Conservation (phyloP, 2,797 vertebrate species). For the Sebastes itinus region DNA sequence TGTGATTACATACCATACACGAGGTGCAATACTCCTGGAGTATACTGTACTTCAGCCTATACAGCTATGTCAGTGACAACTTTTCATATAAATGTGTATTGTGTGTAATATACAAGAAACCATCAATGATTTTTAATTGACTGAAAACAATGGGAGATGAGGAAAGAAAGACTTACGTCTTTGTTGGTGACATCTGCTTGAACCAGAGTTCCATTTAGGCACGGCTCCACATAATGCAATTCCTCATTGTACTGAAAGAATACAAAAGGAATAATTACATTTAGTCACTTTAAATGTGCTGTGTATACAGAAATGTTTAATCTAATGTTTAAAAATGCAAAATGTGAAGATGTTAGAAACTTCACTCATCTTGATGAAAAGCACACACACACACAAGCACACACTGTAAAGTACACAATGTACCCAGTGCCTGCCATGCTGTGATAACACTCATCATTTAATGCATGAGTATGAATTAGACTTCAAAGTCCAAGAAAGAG, state of each 20-base stretch:
- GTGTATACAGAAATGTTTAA: not conserved
- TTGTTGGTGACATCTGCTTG: conserved; percentile 98
- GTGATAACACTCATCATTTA: conserved; percentile 85
- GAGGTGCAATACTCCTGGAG: not conserved
- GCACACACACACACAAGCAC: not conserved
- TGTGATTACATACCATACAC: not conserved
- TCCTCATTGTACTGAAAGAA: conserved; percentile 93
- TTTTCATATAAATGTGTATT: not conserved
- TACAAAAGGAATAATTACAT: conserved; percentile 19
- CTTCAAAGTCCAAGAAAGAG: conserved; percentile 82
- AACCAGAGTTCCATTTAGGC: conserved; percentile 94
- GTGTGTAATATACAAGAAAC: not conserved
- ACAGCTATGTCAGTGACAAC: not conserved
- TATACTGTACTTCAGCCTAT: not conserved
- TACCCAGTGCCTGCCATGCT: conserved; percentile 67
- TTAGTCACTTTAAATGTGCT: not conserved
- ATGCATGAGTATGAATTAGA: conserved; percentile 84
- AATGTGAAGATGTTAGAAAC: conserved; percentile 15
- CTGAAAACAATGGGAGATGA: not conserved
- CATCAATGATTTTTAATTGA: not conserved
- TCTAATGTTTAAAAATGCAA: conserved; percentile 10
- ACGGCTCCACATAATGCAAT: conserved; percentile 94
- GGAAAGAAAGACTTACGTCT: conserved; percentile 85
- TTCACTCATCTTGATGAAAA: conserved; percentile 35
- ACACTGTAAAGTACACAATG: conserved; percentile 15